Evolutionary conservation across 2,113 vertebrate species (phyloP), one percentile per base, ranked within the genome.

Genomic region (Mesitornis unicolor): DNA sequence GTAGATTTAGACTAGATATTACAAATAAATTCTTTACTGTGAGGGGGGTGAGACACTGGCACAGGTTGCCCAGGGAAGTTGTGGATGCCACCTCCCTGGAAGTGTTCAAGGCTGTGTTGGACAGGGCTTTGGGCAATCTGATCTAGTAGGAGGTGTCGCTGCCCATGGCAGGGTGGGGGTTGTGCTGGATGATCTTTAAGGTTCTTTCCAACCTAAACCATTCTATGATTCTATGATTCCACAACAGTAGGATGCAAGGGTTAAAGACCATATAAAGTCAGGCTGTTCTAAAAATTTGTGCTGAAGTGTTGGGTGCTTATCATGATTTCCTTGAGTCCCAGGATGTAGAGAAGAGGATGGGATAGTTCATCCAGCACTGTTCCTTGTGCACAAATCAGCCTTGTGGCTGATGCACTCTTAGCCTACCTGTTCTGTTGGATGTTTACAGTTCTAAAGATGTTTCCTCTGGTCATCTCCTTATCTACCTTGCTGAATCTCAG

Each of bases 381-480:
- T 79, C 9, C 11, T 63, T 63, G 35, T 54, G 12, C 33, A 75
- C 71, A 51, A 29, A 38, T 71, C n/a, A 54, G 7, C 21, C 9
- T 65, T 18, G 7, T 3, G 6, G 25, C 2, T 1, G 29, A 25
- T 47, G 10, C 16, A 48, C 3, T 18, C 8, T 82, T 40, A 11
- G 0, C 19, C 31, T 14, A 50, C 10, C 11, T 51, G 26, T 14
- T 65, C 16, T 2, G 0, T 9, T 71, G 42, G 26, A 33, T 14
- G 10, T 12, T 9, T 64, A 53, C 25, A 42, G 11, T 31, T 80
- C 45, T 61, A 42, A 79, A 85, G 28, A 38, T 9, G 7, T 31
- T 45, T 89, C 7, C 36, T 48, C 8, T 47, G 33, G 33, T 54
- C 36, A 26, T 74, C 8, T 67, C 12, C 56, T 76, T 31, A 43